Base-by-base conservation (phyloP, 2,888 invertebrate genomes). In the Melanophora roralis region DNA sequence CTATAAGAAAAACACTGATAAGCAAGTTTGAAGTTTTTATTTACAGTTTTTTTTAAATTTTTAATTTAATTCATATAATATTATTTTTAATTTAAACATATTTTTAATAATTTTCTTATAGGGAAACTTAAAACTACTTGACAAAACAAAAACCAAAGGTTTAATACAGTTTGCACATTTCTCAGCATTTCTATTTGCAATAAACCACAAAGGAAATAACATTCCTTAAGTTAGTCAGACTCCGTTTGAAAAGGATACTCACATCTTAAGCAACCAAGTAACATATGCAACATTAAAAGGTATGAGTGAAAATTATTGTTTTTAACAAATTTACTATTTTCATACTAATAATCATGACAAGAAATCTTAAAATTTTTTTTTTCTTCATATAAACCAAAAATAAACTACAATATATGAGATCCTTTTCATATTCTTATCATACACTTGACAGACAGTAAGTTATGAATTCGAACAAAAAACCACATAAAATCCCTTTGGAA, bases 401-500 rank as follows among this genome's bases (percentile, higher is more conserved):
- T 9, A 47, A 32, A 62, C 27, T 36, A 23, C 27, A 74, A 68
- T 81, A 83, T 82, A 82, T 85, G 85, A 85, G 86, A 6, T 81
- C 84, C 73, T 65, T 55, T 55, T 57, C 27, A 27, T 9, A 19
- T 55, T 85, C 86, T 88, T 88, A 87, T 87, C 87, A 86, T 85
- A 84, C 65, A 76, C 59, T 83, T 87, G 87, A 85, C 88, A 86
- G 87, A 75, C 85, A 68, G 81, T 75, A 59, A 27, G 27, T 27
- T 62, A 49, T 65, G 75, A 53, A 47, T 57, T 23, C 47, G 47
- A 34, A 21, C 60, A 36, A 36, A 64, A n/a, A 49, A 60, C 68
- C 74, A 47, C 71, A 74, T 21, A n/a, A 55, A 57, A 67, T 75
- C 57, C 71, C 65, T 51, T 23, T 27, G 27, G 27, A 27, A 81